A percentile compares a stretch with the other conserved stretches of the same genome.
Conservation (phyloP, 2,888 invertebrate genomes). For the Synanthedon vespiformis region DNA sequence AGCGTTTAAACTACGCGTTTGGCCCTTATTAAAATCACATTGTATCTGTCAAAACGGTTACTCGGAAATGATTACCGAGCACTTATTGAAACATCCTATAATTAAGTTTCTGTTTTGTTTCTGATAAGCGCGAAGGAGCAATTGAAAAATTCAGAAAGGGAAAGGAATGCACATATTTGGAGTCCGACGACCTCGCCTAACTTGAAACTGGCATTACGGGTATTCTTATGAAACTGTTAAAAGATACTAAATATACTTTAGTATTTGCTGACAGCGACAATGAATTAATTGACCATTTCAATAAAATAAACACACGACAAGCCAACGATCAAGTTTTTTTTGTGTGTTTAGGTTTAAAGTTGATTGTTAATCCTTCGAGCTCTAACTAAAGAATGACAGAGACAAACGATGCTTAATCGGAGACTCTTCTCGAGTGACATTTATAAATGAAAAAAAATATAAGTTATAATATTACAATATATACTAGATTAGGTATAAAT, state of each 20-base stretch:
- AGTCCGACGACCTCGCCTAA: constrained; percentile 35
- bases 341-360: no score
- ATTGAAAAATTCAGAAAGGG: constrained; percentile 34
- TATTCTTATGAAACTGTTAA: constrained; percentile 2
- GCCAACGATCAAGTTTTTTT: no score
- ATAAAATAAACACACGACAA: no score
- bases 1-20: constrained; percentile 20
- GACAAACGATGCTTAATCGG: no score
- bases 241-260: background rate
- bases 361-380: no score
- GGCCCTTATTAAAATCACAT: constrained; percentile 19
- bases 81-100: constrained; percentile 27
- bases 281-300: no score
- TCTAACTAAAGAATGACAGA: no score
- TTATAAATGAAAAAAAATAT: no score
- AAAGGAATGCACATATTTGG: constrained; percentile 31
- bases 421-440: no score
- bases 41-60: constrained; percentile 30
- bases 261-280: background rate
- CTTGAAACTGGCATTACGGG: constrained; percentile 13
- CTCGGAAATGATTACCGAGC: constrained; percentile 28
- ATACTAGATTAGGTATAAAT: no score
- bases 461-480: no score
- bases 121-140: constrained; percentile 30
- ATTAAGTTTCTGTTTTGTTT: constrained; percentile 37